These are phyloP conservation scores for Gari tellinella DNA, from an alignment of 2,888 invertebrate species.

Conservation along the genomic window DNA sequence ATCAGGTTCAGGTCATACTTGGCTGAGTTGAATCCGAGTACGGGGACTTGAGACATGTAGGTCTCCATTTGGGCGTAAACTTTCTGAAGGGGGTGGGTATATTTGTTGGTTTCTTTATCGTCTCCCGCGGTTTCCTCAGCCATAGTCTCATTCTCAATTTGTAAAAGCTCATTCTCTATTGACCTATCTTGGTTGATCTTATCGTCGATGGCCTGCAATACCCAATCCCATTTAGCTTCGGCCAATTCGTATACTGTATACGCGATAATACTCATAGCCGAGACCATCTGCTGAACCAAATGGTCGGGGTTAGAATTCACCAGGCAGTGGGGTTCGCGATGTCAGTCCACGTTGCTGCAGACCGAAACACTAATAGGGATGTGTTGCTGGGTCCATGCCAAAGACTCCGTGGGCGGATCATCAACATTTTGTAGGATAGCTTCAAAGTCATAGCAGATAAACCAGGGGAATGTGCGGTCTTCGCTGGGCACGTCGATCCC, in stretches of 20 bases:
- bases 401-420: no score
- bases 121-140: not conserved
- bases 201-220: not conserved
- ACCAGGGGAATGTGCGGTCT: not conserved
- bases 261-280: conserved; percentile 1
- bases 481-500: conserved; percentile 20
- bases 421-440: no score
- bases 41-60: conserved; percentile 15
- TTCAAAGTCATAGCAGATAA: not conserved
- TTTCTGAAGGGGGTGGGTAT: conserved; percentile 4
- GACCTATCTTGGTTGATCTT: not conserved
- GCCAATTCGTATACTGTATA: not conserved
- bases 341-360: conserved; percentile 35
- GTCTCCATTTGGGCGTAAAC: conserved; percentile 9
- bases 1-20: conserved; percentile 41
- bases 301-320: conserved; percentile 23
- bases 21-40: conserved; percentile 12
- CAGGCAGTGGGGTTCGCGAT: conserved; percentile 17
- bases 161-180: not conserved
- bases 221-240: conserved; percentile 12
- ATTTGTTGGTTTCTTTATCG: not conserved
- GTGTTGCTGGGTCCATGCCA: conserved; percentile 3
- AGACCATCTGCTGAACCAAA: conserved; percentile 10
- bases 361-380: conserved; percentile 31
- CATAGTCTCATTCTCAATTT: no score